These are phyloP conservation scores for Luffia ferchaultella DNA, from an alignment of 2,888 invertebrate genomes.

Conservation along the genomic window DNA sequence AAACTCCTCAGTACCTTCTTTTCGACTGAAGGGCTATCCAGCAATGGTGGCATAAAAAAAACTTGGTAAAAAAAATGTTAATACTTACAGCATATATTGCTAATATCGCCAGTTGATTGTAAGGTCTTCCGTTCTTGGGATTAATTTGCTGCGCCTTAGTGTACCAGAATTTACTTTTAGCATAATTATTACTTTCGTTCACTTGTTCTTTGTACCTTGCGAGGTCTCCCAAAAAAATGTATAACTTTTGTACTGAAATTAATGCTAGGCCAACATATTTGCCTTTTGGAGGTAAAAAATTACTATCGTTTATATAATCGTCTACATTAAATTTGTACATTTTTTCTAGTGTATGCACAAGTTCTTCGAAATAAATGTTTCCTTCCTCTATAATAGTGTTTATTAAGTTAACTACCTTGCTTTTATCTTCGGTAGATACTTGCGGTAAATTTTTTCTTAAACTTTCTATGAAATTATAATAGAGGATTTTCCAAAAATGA, in stretches of 20 bases:
- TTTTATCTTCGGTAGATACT: conserved; percentile 68
- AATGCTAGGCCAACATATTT: conserved; percentile 77
- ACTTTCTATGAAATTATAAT: conserved; percentile 87
- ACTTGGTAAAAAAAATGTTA: conserved; percentile 1
- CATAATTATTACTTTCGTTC: conserved; percentile 82
- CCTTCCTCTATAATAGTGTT: conserved; percentile 82
- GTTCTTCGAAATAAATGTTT: conserved; percentile 76
- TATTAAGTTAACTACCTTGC: conserved; percentile 71
- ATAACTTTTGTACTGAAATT: conserved; percentile 86
- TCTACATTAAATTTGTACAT: conserved; percentile 78
- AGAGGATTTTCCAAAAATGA: conserved; percentile 91
- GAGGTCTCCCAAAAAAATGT: conserved; percentile 91
- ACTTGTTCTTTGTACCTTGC: conserved; percentile 89
- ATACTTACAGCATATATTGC: conserved; percentile 80
- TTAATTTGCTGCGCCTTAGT: conserved; percentile 92
- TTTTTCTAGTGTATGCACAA: conserved; percentile 77
- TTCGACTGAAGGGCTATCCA: too few species aligned
- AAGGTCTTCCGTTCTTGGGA: conserved; percentile 94
- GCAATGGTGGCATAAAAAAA: too few species aligned
- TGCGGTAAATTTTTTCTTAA: conserved; percentile 74
- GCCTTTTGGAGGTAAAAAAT: conserved; percentile 68
- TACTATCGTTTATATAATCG: conserved; percentile 67
- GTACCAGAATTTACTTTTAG: conserved; percentile 81
- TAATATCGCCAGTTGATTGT: conserved; percentile 92
- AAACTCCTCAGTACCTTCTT: too few species aligned